Conservation (phyloP, 1,140 invertebrate species). For the Psilanteris sp. region DNA sequence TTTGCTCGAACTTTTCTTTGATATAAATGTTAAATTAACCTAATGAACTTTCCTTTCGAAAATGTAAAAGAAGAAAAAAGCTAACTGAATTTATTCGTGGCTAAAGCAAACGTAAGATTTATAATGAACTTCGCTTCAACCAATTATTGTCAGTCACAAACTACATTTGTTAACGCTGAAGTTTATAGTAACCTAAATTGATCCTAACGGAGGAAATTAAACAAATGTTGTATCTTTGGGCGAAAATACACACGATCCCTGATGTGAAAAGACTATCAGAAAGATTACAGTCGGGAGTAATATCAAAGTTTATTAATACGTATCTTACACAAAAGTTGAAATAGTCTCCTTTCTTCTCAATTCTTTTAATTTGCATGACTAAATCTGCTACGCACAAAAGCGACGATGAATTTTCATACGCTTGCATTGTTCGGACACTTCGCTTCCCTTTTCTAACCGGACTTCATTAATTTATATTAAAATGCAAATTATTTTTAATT, state of each 20-base stretch:
- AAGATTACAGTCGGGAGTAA: background rate
- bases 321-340: constrained; percentile 29
- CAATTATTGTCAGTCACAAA: constrained; percentile 16
- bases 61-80: constrained; percentile 1
- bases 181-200: background rate
- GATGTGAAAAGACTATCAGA: no score
- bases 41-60: background rate
- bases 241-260: no score
- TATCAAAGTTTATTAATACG: constrained; percentile 42
- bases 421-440: constrained; percentile 22
- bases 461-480: constrained; percentile 54
- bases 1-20: background rate
- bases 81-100: background rate
- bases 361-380: constrained; percentile 47
- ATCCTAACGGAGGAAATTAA: constrained; percentile 15
- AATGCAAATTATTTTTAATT: constrained; percentile 37
- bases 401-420: constrained; percentile 42
- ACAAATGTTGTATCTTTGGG: constrained; percentile 4
- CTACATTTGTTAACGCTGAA: background rate
- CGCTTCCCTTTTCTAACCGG: constrained; percentile 17
- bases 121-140: constrained; percentile 12
- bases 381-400: constrained; percentile 35
- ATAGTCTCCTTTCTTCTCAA: constrained; percentile 31
- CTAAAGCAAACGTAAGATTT: constrained; percentile 15
- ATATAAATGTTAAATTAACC: constrained; percentile 11